Evolutionary conservation across 2,797 vertebrate genomes (phyloP).

Genomic region (Danio jaintianensis): DNA sequence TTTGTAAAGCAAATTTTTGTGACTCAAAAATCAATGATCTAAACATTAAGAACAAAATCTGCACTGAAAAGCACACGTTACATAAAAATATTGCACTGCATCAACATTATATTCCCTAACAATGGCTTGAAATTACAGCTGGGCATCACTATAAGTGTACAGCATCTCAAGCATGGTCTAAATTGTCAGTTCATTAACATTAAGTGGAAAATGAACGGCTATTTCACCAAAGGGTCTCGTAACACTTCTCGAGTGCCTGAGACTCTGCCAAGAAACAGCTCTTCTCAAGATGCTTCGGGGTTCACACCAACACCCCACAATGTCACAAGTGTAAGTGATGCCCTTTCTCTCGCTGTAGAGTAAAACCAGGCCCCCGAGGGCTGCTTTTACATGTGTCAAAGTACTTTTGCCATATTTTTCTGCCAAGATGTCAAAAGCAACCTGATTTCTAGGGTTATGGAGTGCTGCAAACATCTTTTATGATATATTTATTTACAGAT

Average conservation of each 20-base stretch:
- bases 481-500: background rate
- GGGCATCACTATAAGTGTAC: background rate
- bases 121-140: background rate
- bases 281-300: conserved; percentile 68
- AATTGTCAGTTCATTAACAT: background rate
- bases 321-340: conserved; percentile 55
- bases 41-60: background rate
- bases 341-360: conserved; percentile 1
- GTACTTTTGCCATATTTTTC: conserved; percentile 27
- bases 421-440: conserved; percentile 10
- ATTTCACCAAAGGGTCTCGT: conserved; percentile 23
- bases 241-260: conserved; percentile 72
- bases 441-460: background rate
- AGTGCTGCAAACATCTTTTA: background rate
- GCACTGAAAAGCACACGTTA: background rate
- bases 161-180: background rate
- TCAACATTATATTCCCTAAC: background rate
- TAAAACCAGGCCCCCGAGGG: background rate
- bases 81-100: background rate
- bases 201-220: conserved; percentile 24
- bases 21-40: background rate
- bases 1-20: background rate
- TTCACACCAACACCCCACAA: conserved; percentile 72
- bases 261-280: conserved; percentile 69
- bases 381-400: background rate